Evolutionary conservation across 1,140 invertebrate species (phyloP).

Genomic region (Tetragonula clypearis): DNA sequence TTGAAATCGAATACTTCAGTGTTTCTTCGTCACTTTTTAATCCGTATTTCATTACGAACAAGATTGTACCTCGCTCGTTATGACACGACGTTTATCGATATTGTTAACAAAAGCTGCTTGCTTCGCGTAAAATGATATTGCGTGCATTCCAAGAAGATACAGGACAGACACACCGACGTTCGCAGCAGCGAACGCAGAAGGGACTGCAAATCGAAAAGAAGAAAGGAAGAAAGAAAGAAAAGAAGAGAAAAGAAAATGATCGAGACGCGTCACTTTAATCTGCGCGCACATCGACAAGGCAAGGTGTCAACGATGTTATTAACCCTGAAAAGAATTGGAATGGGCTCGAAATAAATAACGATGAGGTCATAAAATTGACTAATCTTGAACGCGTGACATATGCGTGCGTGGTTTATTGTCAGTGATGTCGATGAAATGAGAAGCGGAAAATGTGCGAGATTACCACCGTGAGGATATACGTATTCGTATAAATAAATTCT

Average conservation of each 20-base stretch:
- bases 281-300: neutral
- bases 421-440: constrained; percentile 16
- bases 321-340: constrained; percentile 41
- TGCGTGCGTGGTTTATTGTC: neutral
- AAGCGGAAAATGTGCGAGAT: neutral
- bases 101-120: constrained; percentile 28
- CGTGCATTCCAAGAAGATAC: neutral
- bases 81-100: constrained; percentile 9
- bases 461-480: neutral
- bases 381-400: constrained; percentile 10
- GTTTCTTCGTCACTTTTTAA: neutral
- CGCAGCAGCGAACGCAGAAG: neutral
- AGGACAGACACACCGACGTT: neutral
- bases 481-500: neutral
- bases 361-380: constrained; percentile 33
- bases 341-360: constrained; percentile 30
- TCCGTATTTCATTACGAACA: neutral
- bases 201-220: neutral
- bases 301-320: constrained; percentile 41
- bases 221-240: neutral
- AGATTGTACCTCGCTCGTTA: neutral
- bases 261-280: neutral
- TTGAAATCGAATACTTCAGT: neutral
- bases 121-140: constrained; percentile 29
- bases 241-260: neutral